These are phyloP conservation scores for Antheraea mylitta DNA, from an alignment of 1,140 invertebrate species.

Conservation along the genomic window DNA sequence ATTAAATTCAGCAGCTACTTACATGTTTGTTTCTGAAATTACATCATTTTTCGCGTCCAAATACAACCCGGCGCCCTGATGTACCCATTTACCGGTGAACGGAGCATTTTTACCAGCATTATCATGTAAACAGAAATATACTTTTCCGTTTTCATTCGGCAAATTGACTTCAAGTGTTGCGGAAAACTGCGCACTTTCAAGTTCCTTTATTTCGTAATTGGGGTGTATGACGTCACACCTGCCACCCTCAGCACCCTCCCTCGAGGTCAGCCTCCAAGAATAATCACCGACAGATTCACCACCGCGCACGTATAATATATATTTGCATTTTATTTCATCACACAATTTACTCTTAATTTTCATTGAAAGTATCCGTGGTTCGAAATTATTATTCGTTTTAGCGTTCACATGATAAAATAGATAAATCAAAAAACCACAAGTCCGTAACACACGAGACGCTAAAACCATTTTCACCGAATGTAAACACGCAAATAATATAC, in stretches of 20 bases:
- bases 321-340: conserved; percentile 63
- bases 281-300: conserved; percentile 64
- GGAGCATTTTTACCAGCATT: conserved; percentile 38
- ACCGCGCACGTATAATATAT: conserved; percentile 63
- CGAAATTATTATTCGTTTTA: conserved; percentile 27
- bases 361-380: conserved; percentile 62
- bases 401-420: conserved; percentile 52
- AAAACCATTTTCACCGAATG: conserved; percentile 56
- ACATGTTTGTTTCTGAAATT: not conserved
- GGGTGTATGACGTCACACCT: conserved; percentile 61
- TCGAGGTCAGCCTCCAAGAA: conserved; percentile 66
- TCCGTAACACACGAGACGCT: conserved; percentile 63
- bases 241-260: conserved; percentile 41
- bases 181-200: conserved; percentile 47
- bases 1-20: not conserved
- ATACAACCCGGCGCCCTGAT: conserved; percentile 59
- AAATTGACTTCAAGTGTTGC: conserved; percentile 47
- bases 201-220: conserved; percentile 62
- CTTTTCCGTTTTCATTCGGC: conserved; percentile 43
- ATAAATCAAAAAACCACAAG: conserved; percentile 70
- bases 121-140: conserved; percentile 60
- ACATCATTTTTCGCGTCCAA: conserved; percentile 38
- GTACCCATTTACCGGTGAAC: conserved; percentile 57
- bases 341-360: conserved; percentile 58
- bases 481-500: conserved; percentile 40